phyloP scores from a whole-genome alignment of 2,797 vertebrate species.

The Takifugu ocellatus region DNA sequence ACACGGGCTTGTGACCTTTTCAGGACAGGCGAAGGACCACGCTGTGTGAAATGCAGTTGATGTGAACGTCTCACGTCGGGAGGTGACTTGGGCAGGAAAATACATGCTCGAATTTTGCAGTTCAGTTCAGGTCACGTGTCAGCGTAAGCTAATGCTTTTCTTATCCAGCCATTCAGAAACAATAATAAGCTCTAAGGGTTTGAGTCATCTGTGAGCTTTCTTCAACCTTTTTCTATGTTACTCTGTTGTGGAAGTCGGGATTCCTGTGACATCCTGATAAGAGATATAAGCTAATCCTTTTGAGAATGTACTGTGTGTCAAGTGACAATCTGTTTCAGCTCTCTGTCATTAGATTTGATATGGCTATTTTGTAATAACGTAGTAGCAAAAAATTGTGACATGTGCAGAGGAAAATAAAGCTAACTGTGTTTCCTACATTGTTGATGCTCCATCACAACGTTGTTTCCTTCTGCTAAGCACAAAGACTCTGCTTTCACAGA shows the following conservation, averaged over 20 bases:
- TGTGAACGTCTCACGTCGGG: slow-evolving; percentile 36
- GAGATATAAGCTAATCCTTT: slow-evolving; percentile 73
- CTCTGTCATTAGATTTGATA: slow-evolving; percentile 61
- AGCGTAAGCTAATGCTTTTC: slow-evolving; percentile 18
- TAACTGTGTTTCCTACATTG: slow-evolving; percentile 54
- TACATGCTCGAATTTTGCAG: slow-evolving; percentile 44
- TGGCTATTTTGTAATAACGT: slow-evolving; percentile 64
- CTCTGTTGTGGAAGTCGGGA: slow-evolving; percentile 66
- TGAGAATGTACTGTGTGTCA: slow-evolving; percentile 76
- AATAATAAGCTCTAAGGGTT: slow-evolving; percentile 39
- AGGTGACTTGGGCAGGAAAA: slow-evolving; percentile 28
- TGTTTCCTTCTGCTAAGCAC: slow-evolving; percentile 51
- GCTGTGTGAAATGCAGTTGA: slow-evolving; percentile 37
- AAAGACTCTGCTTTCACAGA: slow-evolving; percentile 40
- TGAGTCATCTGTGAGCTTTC: slow-evolving; percentile 46
- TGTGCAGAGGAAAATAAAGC: slow-evolving; percentile 62
- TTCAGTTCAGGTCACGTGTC: slow-evolving; percentile 27
- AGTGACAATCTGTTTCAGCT: slow-evolving; percentile 67
- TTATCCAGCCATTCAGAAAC: slow-evolving; percentile 39
- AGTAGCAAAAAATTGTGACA: slow-evolving; percentile 58
- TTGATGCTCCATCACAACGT: slow-evolving; percentile 41
- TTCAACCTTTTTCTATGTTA: slow-evolving; percentile 45
- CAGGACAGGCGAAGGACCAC: slow-evolving; percentile 52
- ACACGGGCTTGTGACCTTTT: slow-evolving; percentile 48
- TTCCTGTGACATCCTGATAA: slow-evolving; percentile 58